A percentile compares a stretch with the other conserved stretches of the same genome.
Conservation (phyloP, 2,888 invertebrate species). For the Scrobipalpa atriplicella region DNA sequence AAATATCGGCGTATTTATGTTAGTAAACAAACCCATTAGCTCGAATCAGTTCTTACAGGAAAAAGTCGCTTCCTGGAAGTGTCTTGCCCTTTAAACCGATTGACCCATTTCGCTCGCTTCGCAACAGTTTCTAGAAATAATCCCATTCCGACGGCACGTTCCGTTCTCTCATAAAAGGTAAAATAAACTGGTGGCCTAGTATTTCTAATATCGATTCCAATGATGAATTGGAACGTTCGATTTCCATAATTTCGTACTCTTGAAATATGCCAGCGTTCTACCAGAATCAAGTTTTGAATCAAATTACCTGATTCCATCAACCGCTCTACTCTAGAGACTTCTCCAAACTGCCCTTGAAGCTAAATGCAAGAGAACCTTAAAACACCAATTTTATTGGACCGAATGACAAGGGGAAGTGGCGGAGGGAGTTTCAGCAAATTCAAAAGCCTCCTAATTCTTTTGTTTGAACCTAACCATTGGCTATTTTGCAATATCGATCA, state of each 20-base stretch:
- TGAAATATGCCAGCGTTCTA: constrained; percentile 2
- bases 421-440: no score
- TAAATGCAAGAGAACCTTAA: no score
- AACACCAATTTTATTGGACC: no score
- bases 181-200: constrained; percentile 5
- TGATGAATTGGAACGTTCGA: constrained; percentile 15
- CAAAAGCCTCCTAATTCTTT: no score
- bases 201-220: constrained; percentile 15
- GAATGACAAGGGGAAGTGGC: no score
- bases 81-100: constrained; percentile 13
- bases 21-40: not conserved
- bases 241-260: constrained; percentile 4
- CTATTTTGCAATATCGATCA: not conserved
- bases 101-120: constrained; percentile 16
- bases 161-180: constrained; percentile 15
- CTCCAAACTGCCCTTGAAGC: no score
- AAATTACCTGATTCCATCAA: no score
- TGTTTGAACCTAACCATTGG: no score
- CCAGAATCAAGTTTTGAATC: no score
- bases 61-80: not conserved
- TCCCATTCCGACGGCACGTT: constrained; percentile 14
- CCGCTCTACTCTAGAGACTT: no score
- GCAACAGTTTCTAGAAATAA: constrained; percentile 15
- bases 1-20: no score
- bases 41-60: not conserved